These are phyloP conservation scores for Galeruca laticollis DNA, from an alignment of 2,888 invertebrate genomes.

Conservation along the genomic window DNA sequence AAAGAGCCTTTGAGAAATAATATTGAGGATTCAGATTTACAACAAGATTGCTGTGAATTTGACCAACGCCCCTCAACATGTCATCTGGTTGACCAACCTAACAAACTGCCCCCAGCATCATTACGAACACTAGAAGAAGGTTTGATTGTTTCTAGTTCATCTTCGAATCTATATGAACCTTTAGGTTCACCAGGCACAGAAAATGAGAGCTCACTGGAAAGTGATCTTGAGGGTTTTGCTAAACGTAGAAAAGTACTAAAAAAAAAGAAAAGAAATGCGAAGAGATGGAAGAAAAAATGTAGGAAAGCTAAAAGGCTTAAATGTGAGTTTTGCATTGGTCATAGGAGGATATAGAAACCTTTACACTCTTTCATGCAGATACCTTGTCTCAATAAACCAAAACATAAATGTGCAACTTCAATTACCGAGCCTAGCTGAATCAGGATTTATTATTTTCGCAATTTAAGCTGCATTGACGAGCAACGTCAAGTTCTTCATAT, in stretches of 20 bases:
- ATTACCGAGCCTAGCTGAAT: no score
- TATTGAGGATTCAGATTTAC: not conserved
- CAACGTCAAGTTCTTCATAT: no score
- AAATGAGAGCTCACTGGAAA: constrained; percentile 30
- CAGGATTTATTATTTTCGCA: no score
- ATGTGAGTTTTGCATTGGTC: constrained; percentile 5
- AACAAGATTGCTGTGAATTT: not conserved
- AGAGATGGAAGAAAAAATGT: constrained; percentile 17
- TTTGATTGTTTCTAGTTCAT: constrained; percentile 25
- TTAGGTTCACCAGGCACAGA: constrained; percentile 23
- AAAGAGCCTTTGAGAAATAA: no score
- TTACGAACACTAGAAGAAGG: constrained; percentile 27
- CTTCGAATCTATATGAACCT: constrained; percentile 24
- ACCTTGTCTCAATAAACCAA: no score
- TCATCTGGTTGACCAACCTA: constrained; percentile 20
- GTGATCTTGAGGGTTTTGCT: constrained; percentile 25
- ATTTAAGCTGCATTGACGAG: no score
- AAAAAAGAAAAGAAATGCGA: constrained; percentile 29
- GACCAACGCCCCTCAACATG: constrained; percentile 13
- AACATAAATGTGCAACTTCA: no score
- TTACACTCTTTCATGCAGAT: no score
- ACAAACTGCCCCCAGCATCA: constrained; percentile 15
- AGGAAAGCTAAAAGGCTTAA: constrained; percentile 12
- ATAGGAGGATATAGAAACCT: no score
- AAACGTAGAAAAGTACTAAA: constrained; percentile 13